A percentile compares a stretch with the other conserved stretches of the same genome.
These are phyloP conservation scores for Brachionus asplanchnoidis DNA, from an alignment of 1,140 invertebrate genomes.

Conservation along the genomic window DNA sequence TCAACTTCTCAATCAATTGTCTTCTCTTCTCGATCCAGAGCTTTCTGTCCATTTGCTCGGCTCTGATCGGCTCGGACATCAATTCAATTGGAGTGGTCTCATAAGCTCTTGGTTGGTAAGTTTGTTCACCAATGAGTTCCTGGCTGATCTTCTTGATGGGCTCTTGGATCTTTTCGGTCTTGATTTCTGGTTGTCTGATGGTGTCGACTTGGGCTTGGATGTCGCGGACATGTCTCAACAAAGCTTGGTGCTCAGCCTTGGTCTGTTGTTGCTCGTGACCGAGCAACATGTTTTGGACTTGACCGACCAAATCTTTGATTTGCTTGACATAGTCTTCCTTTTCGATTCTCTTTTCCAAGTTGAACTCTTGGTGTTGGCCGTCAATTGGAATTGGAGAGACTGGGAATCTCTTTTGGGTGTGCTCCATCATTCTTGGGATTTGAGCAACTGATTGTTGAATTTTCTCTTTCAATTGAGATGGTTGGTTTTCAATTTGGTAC, in stretches of 20 bases:
- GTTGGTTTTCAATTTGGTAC: constrained; percentile 11
- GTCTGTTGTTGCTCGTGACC: not conserved
- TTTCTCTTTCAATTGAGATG: not conserved
- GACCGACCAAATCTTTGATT: constrained; percentile 1
- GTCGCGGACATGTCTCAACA: constrained; percentile 10
- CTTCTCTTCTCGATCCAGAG: not conserved
- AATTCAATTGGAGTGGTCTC: constrained; percentile 5
- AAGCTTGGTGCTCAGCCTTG: not conserved
- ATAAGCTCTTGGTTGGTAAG: not conserved
- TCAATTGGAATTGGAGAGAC: not conserved
- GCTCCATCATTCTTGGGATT: constrained; percentile 7
- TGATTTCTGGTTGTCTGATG: not conserved
- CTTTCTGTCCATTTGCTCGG: not conserved
- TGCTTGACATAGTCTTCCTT: not conserved
- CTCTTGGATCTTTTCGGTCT: not conserved
- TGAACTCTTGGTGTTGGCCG: not conserved
- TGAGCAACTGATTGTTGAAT: not conserved
- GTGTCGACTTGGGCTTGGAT: constrained; percentile 12
- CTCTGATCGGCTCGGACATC: not conserved
- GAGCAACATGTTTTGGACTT: constrained; percentile 6
- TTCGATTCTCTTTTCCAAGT: not conserved
- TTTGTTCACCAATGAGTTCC: not conserved
- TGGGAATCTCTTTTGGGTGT: not conserved
- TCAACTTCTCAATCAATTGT: constrained; percentile 17
- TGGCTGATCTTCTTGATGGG: not conserved